These are phyloP conservation scores for Phrynosoma platyrhinos DNA, from an alignment of 2,113 vertebrate genomes.

Conservation along the genomic window DNA sequence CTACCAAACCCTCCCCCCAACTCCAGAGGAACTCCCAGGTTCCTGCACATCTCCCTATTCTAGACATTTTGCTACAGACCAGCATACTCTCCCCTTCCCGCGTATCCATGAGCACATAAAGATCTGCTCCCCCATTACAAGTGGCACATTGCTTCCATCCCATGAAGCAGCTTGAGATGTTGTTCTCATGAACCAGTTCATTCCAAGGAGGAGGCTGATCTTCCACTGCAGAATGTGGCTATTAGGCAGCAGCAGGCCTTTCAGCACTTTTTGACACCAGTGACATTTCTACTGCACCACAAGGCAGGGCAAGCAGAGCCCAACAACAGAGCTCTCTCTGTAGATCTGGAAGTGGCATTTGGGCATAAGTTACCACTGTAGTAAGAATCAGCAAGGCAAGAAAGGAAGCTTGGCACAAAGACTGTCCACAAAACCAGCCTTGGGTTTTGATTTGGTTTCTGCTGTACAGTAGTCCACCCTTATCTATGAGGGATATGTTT, in stretches of 20 bases:
- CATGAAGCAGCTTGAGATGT: not conserved
- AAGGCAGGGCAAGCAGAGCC: not conserved
- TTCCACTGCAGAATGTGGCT: not conserved
- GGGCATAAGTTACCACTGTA: not conserved
- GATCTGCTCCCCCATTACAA: not conserved
- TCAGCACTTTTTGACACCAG: not conserved
- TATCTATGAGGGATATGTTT: too few species aligned
- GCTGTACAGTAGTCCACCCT: not conserved
- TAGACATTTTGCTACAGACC: slow-evolving; percentile 7
- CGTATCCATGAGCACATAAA: not conserved
- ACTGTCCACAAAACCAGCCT: not conserved
- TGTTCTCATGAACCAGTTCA: not conserved
- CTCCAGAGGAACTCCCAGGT: not conserved
- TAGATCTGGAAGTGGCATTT: not conserved
- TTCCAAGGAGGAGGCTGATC: not conserved
- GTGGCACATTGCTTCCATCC: not conserved
- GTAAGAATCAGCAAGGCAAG: not conserved
- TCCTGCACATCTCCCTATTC: not conserved
- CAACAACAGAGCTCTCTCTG: not conserved
- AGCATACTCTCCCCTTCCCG: not conserved
- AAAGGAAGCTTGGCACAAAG: slow-evolving; percentile 15
- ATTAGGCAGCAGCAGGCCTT: not conserved
- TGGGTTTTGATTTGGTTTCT: not conserved
- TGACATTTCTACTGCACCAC: too few species aligned
- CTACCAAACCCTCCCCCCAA: not conserved